phyloP scores from a whole-genome alignment of 2,113 vertebrate species.

The Theristicus caerulescens region DNA sequence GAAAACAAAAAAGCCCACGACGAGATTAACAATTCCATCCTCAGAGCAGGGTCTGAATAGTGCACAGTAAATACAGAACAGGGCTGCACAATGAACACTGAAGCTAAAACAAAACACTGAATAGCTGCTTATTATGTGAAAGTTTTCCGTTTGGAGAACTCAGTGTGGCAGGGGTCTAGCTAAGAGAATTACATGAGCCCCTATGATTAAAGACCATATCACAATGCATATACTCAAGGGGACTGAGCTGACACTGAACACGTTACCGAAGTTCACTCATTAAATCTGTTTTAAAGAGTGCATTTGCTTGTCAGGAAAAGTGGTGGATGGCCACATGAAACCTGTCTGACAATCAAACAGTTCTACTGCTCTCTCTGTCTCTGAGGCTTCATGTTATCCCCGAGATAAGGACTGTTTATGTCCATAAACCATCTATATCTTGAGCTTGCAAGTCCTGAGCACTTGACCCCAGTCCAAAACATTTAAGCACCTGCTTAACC shows the following conservation, averaged over 20 bases:
- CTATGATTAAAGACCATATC: neutral
- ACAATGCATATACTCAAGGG: neutral
- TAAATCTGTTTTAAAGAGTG: neutral
- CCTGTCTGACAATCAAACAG: neutral
- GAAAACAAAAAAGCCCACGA: neutral
- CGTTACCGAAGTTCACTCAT: neutral
- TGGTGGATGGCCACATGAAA: neutral
- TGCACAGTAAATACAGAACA: neutral
- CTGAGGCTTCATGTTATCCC: neutral
- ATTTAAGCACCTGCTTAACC: neutral
- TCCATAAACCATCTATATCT: neutral
- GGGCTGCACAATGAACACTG: neutral
- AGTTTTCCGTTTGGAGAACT: conserved; percentile 10
- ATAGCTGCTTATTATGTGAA: neutral
- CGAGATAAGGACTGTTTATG: neutral
- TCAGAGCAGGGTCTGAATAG: neutral
- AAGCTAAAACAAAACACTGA: conserved; percentile 7
- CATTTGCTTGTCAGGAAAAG: neutral
- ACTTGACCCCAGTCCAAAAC: neutral
- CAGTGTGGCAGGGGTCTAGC: neutral
- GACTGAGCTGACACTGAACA: neutral
- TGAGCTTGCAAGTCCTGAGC: neutral
- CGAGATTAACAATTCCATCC: neutral
- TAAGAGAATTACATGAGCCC: neutral
- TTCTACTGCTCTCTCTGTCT: neutral